phyloP scores from a whole-genome alignment of 2,797 vertebrate species.

The Sebastiscus albofasciatus region DNA sequence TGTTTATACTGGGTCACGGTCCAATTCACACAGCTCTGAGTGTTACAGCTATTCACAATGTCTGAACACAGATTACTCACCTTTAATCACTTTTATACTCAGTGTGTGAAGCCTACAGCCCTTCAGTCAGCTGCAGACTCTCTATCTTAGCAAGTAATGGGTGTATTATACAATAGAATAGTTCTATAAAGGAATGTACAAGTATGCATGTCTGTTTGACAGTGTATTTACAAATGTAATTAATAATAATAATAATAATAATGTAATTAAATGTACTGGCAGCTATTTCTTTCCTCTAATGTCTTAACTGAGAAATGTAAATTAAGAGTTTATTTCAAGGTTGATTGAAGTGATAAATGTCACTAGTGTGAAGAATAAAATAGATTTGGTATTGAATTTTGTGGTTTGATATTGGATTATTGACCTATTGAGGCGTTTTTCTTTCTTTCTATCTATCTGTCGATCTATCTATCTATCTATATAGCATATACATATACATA shows the following conservation, averaged over 20 bases:
- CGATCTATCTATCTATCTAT: too few relatives aligned
- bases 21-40: slow-evolving; percentile 6
- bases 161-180: background rate
- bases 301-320: background rate
- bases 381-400: background rate
- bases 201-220: background rate
- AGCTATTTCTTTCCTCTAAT: background rate
- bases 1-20: slow-evolving; percentile 14
- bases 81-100: slow-evolving; percentile 2
- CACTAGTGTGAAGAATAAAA: slow-evolving; percentile 13
- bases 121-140: background rate
- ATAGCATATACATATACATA: too few relatives aligned
- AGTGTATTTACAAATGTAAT: background rate
- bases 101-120: background rate
- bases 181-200: background rate
- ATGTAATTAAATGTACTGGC: background rate
- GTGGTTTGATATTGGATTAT: background rate
- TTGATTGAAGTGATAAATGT: background rate
- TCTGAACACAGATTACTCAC: background rate
- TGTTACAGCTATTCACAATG: background rate
- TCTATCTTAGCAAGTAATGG: background rate
- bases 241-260: too few relatives aligned
- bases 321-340: background rate
- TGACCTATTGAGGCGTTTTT: too few relatives aligned
- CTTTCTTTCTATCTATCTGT: too few relatives aligned